Conservation (phyloP, 2,888 invertebrate species). For the Drosophila limbata region DNA sequence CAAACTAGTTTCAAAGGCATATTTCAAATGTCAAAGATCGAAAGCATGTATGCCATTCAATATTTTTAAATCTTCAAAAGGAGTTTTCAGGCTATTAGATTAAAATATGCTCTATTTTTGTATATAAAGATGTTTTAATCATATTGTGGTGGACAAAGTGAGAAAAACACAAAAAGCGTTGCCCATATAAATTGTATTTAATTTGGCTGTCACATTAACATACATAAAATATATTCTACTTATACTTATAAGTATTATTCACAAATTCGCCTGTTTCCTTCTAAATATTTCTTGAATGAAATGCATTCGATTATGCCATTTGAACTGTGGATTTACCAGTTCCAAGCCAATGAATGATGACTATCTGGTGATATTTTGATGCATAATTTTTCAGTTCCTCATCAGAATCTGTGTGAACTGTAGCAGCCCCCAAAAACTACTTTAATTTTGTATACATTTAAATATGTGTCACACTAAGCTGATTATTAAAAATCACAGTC, state of each 20-base stretch:
- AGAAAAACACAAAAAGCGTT: constrained; percentile 3
- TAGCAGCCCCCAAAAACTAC: constrained; percentile 21
- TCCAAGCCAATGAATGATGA: not conserved
- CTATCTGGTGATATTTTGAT: not conserved
- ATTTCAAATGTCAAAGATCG: constrained; percentile 28
- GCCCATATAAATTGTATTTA: constrained; percentile 5
- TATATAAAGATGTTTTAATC: not conserved
- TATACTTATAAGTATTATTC: constrained; percentile 2
- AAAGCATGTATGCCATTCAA: constrained; percentile 1
- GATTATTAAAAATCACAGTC: constrained; percentile 30
- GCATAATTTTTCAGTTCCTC: constrained; percentile 16
- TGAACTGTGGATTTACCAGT: not conserved
- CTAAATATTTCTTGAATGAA: not conserved
- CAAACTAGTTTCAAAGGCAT: constrained; percentile 26
- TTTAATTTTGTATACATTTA: constrained; percentile 33
- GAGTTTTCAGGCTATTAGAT: not conserved
- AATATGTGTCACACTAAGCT: constrained; percentile 39
- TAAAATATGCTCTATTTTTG: not conserved
- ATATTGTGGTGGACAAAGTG: not conserved
- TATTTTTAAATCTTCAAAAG: not conserved
- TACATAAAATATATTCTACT: constrained; percentile 1
- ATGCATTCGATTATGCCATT: not conserved
- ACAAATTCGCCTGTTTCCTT: not conserved
- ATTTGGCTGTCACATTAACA: constrained; percentile 5
- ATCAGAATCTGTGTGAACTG: constrained; percentile 40